A percentile compares a stretch with the other conserved stretches of the same genome.
phyloP scores from a whole-genome alignment of 2,113 vertebrate species.

The Paedocypris sp. region DNA sequence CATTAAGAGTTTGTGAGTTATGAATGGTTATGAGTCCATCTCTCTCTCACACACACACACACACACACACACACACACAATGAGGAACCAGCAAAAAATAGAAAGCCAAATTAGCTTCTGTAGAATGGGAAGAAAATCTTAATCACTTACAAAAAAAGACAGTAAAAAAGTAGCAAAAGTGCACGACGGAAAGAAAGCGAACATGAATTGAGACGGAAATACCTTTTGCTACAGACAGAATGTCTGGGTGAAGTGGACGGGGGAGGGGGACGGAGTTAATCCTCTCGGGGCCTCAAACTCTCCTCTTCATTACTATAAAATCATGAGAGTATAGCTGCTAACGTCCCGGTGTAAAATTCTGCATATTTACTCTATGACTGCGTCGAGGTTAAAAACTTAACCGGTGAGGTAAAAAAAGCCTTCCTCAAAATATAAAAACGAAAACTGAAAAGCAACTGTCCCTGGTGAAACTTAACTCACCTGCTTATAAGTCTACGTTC shows the following conservation, averaged over 20 bases:
- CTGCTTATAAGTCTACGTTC: constrained; percentile 66
- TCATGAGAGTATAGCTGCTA: not conserved
- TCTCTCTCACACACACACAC: constrained; percentile 46
- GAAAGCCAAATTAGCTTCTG: constrained; percentile 51
- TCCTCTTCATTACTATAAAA: not conserved
- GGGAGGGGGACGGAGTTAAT: constrained; percentile 28
- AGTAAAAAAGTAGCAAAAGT: constrained; percentile 26
- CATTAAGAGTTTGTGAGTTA: constrained; percentile 83
- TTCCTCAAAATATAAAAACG: not conserved
- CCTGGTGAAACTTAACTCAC: constrained; percentile 64
- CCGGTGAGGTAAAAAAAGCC: too few relatives aligned
- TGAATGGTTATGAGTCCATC: constrained; percentile 72
- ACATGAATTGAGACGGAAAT: constrained; percentile 57
- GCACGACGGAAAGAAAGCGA: constrained; percentile 54
- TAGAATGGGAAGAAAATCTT: constrained; percentile 50
- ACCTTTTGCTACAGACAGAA: constrained; percentile 44
- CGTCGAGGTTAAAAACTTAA: too few relatives aligned
- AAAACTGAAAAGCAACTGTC: constrained; percentile 47
- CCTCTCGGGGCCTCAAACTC: constrained; percentile 15
- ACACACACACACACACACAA: too few relatives aligned
- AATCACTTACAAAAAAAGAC: constrained; percentile 51
- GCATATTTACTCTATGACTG: not conserved
- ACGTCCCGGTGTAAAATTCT: not conserved
- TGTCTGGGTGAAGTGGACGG: constrained; percentile 22
- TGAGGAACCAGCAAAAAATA: constrained; percentile 42